phyloP scores from a whole-genome alignment of 2,113 vertebrate genomes.

The Acrocephalus kingi region DNA sequence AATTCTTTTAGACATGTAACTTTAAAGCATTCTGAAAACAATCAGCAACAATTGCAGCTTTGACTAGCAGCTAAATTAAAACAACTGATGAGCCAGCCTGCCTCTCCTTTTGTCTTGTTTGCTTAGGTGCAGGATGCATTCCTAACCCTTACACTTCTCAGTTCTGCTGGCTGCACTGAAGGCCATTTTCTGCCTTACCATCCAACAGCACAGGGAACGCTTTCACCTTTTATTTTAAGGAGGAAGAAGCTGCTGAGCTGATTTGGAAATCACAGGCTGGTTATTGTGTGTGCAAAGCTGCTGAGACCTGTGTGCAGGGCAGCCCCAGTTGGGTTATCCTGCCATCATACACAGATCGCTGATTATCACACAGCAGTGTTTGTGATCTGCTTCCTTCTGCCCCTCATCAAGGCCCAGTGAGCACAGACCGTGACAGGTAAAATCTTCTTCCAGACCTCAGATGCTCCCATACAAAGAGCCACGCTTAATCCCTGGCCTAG shows the following conservation, averaged over 20 bases:
- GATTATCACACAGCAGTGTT: conserved; percentile 69
- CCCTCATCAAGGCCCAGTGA: conserved; percentile 82
- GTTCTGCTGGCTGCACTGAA: neutral
- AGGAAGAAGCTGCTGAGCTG: conserved; percentile 37
- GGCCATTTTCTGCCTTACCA: neutral
- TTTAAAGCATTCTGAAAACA: neutral
- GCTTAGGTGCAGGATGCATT: neutral
- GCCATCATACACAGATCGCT: conserved; percentile 66
- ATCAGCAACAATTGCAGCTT: neutral
- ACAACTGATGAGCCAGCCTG: neutral
- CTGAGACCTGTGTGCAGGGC: conserved; percentile 13
- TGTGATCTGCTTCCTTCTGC: conserved; percentile 76
- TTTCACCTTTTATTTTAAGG: conserved; percentile 29
- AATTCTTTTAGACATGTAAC: neutral
- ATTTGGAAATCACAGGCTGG: conserved; percentile 30
- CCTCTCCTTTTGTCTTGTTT: neutral
- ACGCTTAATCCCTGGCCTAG: conserved; percentile 80
- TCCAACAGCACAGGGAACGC: neutral
- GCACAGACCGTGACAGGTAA: conserved; percentile 86
- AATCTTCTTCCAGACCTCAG: conserved; percentile 83
- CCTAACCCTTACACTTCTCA: neutral
- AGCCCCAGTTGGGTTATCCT: conserved; percentile 55
- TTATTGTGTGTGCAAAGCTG: conserved; percentile 30
- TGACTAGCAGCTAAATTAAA: neutral
- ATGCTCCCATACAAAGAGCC: conserved; percentile 79